Percentiles rank a stretch among this genome's conserved stretches.
These are phyloP conservation scores for Beroe ovata DNA, from an alignment of 37 sponge, comb jelly and placozoan genomes.

Conservation along the genomic window DNA sequence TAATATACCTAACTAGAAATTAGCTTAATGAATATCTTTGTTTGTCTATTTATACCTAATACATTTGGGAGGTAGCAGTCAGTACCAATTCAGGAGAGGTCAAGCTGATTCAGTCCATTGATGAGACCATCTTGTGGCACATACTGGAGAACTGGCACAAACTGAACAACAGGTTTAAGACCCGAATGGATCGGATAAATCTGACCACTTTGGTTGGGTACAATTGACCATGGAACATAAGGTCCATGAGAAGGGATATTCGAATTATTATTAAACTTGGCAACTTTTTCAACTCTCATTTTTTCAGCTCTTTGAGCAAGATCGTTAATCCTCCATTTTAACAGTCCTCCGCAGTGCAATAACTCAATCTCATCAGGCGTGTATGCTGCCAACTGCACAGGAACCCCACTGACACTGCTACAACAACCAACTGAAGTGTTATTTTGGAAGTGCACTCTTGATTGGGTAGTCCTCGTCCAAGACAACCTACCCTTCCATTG, in stretches of 20 bases:
- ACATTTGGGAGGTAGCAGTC: no score
- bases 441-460: background rate
- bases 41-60: no score
- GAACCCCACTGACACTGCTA: background rate
- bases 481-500: background rate
- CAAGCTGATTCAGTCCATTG: no score
- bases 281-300: background rate
- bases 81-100: no score
- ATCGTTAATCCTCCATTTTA: background rate
- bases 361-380: background rate
- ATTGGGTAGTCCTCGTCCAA: background rate
- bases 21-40: no score
- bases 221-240: no score
- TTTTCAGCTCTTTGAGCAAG: background rate
- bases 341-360: background rate
- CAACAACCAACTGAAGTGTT: background rate
- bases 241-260: no score
- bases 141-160: conserved; percentile 34
- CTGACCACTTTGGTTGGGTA: no score
- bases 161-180: conserved; percentile 1
- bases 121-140: no score
- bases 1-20: no score
- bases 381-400: background rate
- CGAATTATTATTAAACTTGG: no score
- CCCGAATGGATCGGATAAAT: no score